Base-by-base conservation (phyloP, 2,797 vertebrate species). In the Halcyon chelicuti region DNA sequence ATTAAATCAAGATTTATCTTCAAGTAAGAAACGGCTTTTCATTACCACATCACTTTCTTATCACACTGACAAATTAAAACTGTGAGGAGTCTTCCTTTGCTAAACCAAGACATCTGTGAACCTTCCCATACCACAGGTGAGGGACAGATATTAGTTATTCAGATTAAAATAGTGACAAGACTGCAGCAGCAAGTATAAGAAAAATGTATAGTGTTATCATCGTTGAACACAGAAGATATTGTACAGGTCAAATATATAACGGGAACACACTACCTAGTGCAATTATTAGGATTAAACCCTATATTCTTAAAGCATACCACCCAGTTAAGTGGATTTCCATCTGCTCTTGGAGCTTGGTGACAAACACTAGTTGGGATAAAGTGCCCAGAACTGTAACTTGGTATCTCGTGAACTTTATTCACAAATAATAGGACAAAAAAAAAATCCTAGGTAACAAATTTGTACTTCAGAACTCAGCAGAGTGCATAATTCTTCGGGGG, bases 21-120 rank as follows among this genome's bases (percentile, higher is more conserved):
- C 46, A 46, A 71, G 19, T 62, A 88, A 74, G 65, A 62, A 75
- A 78, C 22, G 26, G 29, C n/a, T 85, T 96, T 92, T 94, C 95
- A 95, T 93, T 91, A 83, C 20, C 7, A 58, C 31, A n/a, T 44
- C 87, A 77, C 61, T 35, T 84, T 62, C 78, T 94, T 74, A 79
- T n/a, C 61, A 60, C 51, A 35, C 26, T 14, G 47, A 89, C 23
- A 83, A 67, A 79, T 31, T 29, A 68, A 39, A 90, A 46, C 31
- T 23, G 66, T 7, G 46, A 31, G 58, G 73, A 65, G 58, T 5
- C 42, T 49, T 35, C 46, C 65, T 88, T 74, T 82, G 44, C 31
- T 68, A 70, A 73, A 28, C 26, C 66, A 23, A 85, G 73, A 3
- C 35, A 14, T 37, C 29, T 39, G 58, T 47, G 51, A 82, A 70